A percentile compares a stretch with the other conserved stretches of the same genome.
Conservation (phyloP, 2,113 vertebrate species). For the Zingel zingel region DNA sequence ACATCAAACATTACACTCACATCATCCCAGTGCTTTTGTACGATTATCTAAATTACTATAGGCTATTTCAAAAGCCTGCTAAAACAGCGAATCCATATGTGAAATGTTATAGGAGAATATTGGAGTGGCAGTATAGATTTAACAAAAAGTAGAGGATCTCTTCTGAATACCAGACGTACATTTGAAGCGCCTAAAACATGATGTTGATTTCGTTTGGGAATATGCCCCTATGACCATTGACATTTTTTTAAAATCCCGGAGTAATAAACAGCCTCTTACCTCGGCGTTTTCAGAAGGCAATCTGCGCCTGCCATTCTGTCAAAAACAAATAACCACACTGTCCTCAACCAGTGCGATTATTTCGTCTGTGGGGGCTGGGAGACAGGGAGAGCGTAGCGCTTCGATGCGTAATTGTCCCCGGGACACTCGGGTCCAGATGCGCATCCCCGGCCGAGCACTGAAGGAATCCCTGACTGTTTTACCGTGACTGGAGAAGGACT, state of each 20-base stretch:
- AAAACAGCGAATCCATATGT: background rate
- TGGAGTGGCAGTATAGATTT: background rate
- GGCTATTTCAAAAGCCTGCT: background rate
- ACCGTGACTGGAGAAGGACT: conserved; percentile 24
- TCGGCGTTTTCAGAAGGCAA: conserved; percentile 81
- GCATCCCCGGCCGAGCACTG: conserved; percentile 59
- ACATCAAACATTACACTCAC: background rate
- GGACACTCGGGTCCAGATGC: conserved; percentile 68
- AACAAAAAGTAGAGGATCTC: conserved; percentile 9
- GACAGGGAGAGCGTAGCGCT: conserved; percentile 32
- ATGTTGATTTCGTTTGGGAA: conserved; percentile 5
- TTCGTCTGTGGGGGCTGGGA: conserved; percentile 34
- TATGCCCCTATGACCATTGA: background rate
- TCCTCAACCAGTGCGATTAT: conserved; percentile 40
- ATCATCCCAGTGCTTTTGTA: background rate
- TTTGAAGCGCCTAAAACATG: background rate
- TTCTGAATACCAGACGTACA: background rate
- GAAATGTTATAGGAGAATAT: background rate
- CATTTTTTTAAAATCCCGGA: background rate
- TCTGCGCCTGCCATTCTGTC: conserved; percentile 80
- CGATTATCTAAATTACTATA: background rate
- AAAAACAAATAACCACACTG: conserved; percentile 40
- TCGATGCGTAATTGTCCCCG: conserved; percentile 65
- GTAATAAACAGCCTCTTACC: conserved; percentile 65
- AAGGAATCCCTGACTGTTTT: conserved; percentile 64